These are phyloP conservation scores for Sinotaia quadrata DNA, from an alignment of 2,888 invertebrate genomes.

Conservation along the genomic window DNA sequence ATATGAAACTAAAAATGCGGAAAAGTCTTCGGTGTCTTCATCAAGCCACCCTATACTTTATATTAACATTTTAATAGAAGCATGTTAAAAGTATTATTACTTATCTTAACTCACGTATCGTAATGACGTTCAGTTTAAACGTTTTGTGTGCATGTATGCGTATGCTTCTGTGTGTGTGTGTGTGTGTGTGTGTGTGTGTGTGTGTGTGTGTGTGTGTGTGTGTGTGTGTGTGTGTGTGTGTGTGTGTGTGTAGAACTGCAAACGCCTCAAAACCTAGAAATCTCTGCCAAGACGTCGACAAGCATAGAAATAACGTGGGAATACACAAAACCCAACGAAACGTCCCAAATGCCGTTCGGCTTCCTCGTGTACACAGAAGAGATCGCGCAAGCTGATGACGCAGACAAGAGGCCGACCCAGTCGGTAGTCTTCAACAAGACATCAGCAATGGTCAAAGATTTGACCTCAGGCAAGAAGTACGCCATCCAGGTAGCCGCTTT, in stretches of 20 bases:
- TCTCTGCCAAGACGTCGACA: constrained; percentile 20
- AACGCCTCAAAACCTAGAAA: constrained; percentile 8
- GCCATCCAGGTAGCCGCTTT: constrained; percentile 17
- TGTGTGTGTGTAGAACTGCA: background rate
- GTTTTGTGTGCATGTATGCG: no score
- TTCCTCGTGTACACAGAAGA: constrained; percentile 21
- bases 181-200: background rate
- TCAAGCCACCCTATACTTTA: no score
- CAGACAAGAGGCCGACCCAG: background rate
- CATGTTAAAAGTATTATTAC: no score
- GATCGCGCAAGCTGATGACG: background rate
- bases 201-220: background rate
- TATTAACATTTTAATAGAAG: no score
- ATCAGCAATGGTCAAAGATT: constrained; percentile 15
- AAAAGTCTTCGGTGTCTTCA: no score
- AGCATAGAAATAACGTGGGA: constrained; percentile 22
- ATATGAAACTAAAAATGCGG: no score
- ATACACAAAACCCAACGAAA: constrained; percentile 4
- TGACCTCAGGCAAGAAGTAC: constrained; percentile 10
- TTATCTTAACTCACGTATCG: no score
- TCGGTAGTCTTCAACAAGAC: constrained; percentile 25
- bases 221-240: background rate
- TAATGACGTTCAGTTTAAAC: background rate
- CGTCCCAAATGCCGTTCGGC: constrained; percentile 16
- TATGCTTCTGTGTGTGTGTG: no score